phyloP scores from a whole-genome alignment of 2,888 invertebrate genomes.

The Clusia tigrina region DNA sequence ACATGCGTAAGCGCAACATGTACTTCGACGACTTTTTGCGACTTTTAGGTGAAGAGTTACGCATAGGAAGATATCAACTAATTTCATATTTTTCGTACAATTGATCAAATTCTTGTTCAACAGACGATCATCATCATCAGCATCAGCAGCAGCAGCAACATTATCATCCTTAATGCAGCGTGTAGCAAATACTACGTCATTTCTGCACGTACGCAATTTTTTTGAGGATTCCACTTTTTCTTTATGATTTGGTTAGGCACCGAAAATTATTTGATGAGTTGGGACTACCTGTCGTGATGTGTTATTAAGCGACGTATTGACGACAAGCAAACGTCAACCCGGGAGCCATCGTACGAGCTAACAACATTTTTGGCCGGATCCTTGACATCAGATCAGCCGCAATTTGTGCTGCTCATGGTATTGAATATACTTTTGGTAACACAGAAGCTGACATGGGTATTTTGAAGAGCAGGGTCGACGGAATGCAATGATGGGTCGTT shows the following conservation, averaged over 20 bases:
- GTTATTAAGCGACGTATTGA: constrained; percentile 63
- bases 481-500: neutral
- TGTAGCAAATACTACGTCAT: constrained; percentile 2
- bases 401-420: constrained; percentile 9
- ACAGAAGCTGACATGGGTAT: constrained; percentile 35
- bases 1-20: constrained; percentile 14
- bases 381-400: constrained; percentile 12
- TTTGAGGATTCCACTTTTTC: neutral
- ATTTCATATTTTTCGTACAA: constrained; percentile 63
- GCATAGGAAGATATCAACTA: constrained; percentile 44
- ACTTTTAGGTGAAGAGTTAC: constrained; percentile 24
- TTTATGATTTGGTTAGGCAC: neutral
- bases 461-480: constrained; percentile 7
- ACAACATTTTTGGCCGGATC: constrained; percentile 41
- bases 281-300: constrained; percentile 62
- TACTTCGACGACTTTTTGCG: constrained; percentile 42
- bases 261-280: constrained; percentile 43
- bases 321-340: constrained; percentile 63
- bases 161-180: too few relatives aligned
- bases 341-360: constrained; percentile 51
- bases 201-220: constrained; percentile 17
- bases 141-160: neutral
- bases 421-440: constrained; percentile 1
- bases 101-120: constrained; percentile 52
- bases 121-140: constrained; percentile 19